Percentiles rank a stretch among this genome's conserved stretches.
These are phyloP conservation scores for Xanthia icteritia DNA, from an alignment of 2,888 invertebrate genomes.

Conservation along the genomic window DNA sequence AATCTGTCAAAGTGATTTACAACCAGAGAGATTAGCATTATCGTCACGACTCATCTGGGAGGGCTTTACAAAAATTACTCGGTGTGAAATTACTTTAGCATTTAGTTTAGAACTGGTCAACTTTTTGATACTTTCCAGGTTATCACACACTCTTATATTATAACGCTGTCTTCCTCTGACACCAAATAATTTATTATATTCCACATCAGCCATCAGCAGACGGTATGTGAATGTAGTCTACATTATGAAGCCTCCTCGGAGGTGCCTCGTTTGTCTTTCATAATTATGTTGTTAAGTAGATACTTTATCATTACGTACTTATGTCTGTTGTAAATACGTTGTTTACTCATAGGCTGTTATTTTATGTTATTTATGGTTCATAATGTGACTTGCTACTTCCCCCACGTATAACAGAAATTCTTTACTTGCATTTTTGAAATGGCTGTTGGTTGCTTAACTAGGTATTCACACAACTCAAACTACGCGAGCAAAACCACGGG, in stretches of 20 bases:
- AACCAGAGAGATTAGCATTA: constrained; percentile 44
- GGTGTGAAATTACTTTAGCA: constrained; percentile 46
- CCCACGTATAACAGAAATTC: neutral
- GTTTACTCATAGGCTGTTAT: neutral
- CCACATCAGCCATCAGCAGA: too few relatives aligned
- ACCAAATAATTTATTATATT: neutral
- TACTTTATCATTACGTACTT: neutral
- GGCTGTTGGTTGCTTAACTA: neutral
- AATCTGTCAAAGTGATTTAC: constrained; percentile 53
- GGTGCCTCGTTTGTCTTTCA: constrained; percentile 12
- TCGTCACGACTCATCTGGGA: constrained; percentile 33
- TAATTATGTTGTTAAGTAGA: constrained; percentile 26
- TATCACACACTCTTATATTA: neutral
- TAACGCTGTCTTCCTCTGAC: neutral
- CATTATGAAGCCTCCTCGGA: neutral
- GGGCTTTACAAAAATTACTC: constrained; percentile 30
- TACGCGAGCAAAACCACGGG: neutral
- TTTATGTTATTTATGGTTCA: neutral
- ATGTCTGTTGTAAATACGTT: neutral
- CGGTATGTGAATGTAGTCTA: neutral
- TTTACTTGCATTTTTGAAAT: neutral
- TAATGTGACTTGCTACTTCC: neutral
- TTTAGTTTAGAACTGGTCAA: constrained; percentile 16
- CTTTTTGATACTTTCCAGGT: constrained; percentile 5
- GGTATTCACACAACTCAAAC: neutral